Base-by-base conservation (phyloP, 1,140 invertebrate genomes). In the Venturia canescens region DNA sequence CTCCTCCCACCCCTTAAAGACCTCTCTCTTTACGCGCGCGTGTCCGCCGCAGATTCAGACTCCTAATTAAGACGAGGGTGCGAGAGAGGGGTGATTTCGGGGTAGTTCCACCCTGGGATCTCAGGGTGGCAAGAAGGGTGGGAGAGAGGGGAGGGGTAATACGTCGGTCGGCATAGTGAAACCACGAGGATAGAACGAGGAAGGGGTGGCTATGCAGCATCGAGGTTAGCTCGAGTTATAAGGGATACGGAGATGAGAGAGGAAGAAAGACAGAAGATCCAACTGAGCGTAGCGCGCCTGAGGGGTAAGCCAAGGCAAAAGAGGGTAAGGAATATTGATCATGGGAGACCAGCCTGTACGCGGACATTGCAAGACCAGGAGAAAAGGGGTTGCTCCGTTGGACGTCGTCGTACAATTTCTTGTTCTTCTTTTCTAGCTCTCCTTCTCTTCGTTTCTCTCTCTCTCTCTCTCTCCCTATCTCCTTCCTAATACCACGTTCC, bases 41-140 rank as follows among this genome's bases (percentile, higher is more conserved):
- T 94, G 93, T 94, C 93, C 93, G 93, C 93, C 93, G 92, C 93
- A 94, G 93, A 94, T 93, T 93, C 93, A 92, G 92, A 93, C 93
- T 93, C 93, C 93, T 93, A 94, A 94, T 94, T 94, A 94, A 93
- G 93, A 93, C 92, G 89, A 92, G 92, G 92, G 91, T 92, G 90
- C 88, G 87, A 91, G 89, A 88, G 90, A 89, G 89, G 89, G 89
- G 89, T 86, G 72, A 23, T 38, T 38, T 38, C 53, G 86, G 86
- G 87, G 86, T 86, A 88, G 89, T 87, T 89, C 87, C 86, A 84
- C 84, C 84, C 72, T 78, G 86, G 86, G 82, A 85, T 87, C 84
- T 88, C 84, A n/a, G n/a, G 82, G 82, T 85, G 31, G 7, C 3
- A 34, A n/a, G n/a, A n/a, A n/a, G n/a, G n/a, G n/a, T n/a, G n/a